Evolutionary conservation across 2,797 vertebrate species (phyloP), one percentile per base, ranked within the genome.

Genomic region (Ispidina lecontei): DNA sequence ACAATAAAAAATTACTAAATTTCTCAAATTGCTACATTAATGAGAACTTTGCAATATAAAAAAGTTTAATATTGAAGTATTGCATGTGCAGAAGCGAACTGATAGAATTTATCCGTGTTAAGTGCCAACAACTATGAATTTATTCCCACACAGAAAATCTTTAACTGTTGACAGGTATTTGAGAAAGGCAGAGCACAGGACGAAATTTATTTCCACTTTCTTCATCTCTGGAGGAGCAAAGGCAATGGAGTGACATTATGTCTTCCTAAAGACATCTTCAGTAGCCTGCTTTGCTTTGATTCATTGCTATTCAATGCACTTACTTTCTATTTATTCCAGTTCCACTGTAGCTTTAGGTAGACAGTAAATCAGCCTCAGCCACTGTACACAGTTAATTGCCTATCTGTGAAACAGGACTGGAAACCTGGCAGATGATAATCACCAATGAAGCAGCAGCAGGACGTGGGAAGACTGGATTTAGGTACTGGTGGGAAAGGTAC

Each of bases 81-180:
- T 80, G 44, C 47, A 49, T 69, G 35, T 93, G 63, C 62, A 20
- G 5, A 83, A 94, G 65, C 46, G 65, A 93, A 73, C 28, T 58
- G 58, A 90, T 79, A 76, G 58, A 90, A 94, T 93, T 91, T 79
- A 77, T 90, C 84, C 83, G 71, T 91, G 56, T 77, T 89, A 94
- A 93, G 55, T 83, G 81, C 87, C 2, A 5, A 89, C 78, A 89
- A 77, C 69, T 81, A 75, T 83, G 84, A 90, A 85, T 94, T 91
- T 47, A 5, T 91, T 90, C 52, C 86, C 69, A 93, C 86, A 87
- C 39, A 95, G 78, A 78, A 94, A 93, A 91, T 90, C 64, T 89
- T 94, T 93, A 94, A 91, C 89, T 52, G 58, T 65, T 94, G 84
- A 91, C 90, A 94, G 72, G 52, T 94, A 94, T 94, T 80, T 75